A percentile compares a stretch with the other conserved stretches of the same genome.
Conservation (phyloP, 2,888 invertebrate genomes). For the Megastigmus dorsalis region DNA sequence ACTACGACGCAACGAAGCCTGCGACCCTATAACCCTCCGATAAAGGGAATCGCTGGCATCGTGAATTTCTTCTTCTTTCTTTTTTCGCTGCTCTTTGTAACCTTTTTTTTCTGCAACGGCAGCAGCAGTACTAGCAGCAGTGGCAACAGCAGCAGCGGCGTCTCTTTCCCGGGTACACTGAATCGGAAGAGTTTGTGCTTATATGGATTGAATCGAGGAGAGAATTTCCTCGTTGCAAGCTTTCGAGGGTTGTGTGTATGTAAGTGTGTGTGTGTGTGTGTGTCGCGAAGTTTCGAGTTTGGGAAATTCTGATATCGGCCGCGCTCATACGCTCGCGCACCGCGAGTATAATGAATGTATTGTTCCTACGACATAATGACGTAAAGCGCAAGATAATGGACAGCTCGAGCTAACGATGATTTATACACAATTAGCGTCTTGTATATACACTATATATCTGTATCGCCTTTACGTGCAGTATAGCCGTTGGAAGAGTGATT, state of each 20-base stretch:
- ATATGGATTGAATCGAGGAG: background rate
- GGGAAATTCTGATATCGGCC: conserved; percentile 34
- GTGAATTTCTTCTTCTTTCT: too few species aligned
- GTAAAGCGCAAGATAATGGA: conserved; percentile 15
- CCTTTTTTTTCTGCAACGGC: background rate
- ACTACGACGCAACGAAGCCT: too few species aligned
- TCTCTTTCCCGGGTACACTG: background rate
- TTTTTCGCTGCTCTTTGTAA: background rate
- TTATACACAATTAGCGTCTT: conserved; percentile 42
- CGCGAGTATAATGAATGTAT: conserved; percentile 41
- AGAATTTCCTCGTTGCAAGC: too few species aligned
- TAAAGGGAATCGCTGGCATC: conserved; percentile 25
- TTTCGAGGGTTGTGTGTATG: too few species aligned
- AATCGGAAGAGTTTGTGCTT: background rate
- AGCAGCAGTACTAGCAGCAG: too few species aligned
- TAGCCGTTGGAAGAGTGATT: too few species aligned
- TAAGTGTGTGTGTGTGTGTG: too few species aligned
- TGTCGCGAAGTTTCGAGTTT: conserved; percentile 24
- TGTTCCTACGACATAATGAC: conserved; percentile 39
- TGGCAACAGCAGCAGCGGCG: background rate
- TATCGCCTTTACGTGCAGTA: too few species aligned
- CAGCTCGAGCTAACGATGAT: conserved; percentile 10
- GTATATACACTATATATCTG: too few species aligned
- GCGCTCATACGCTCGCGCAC: too few species aligned
- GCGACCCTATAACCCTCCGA: too few species aligned